Conservation (phyloP, 2,113 vertebrate species). For the Apistogramma diplotaenia region DNA sequence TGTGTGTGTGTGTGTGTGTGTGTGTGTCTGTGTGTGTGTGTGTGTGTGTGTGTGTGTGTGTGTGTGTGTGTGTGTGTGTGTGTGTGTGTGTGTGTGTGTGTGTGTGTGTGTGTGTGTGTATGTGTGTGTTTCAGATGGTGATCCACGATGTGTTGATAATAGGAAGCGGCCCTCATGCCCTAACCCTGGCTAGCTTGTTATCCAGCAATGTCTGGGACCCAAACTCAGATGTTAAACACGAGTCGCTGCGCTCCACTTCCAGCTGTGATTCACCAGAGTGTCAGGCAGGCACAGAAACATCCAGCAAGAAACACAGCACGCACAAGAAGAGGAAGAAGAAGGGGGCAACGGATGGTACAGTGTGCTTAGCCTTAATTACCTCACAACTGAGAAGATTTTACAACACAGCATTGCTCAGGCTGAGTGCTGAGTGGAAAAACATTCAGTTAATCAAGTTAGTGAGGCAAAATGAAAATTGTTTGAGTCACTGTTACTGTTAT, state of each 20-base stretch:
- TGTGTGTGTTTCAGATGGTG: constrained; percentile 54
- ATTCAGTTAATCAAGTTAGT: background rate
- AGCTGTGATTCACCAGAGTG: background rate
- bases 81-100: no score
- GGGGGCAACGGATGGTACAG: constrained; percentile 34
- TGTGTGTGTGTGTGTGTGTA: no score
- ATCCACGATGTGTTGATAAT: constrained; percentile 77
- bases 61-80: no score
- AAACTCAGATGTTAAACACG: constrained; percentile 15
- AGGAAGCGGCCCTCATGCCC: constrained; percentile 76
- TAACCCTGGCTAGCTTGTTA: constrained; percentile 75
- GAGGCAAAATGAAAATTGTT: background rate
- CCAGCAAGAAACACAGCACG: constrained; percentile 9
- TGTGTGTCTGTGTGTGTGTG: no score
- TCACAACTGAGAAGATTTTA: background rate
- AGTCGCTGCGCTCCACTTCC: background rate
- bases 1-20: no score
- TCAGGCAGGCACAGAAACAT: background rate
- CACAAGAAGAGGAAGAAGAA: constrained; percentile 46
- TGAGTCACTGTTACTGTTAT: background rate
- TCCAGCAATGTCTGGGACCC: constrained; percentile 10
- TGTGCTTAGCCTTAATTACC: background rate
- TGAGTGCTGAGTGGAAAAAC: background rate
- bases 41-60: no score
- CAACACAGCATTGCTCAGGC: background rate